Evolutionary conservation across 2,113 vertebrate genomes (phyloP), one percentile per base, ranked within the genome.

Genomic region (Telmatochromis bifrenatus): DNA sequence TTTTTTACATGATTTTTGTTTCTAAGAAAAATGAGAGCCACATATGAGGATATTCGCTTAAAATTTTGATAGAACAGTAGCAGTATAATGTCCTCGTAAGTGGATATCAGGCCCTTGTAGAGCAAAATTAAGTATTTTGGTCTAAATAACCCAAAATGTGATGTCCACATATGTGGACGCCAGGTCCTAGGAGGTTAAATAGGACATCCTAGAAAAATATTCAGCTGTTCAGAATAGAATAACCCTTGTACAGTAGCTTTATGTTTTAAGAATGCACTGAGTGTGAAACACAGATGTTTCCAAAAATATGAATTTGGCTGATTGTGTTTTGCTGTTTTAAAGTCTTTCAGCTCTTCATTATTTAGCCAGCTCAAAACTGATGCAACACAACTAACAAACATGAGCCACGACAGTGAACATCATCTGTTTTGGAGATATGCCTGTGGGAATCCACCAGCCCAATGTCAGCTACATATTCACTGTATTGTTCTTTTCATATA

Each of bases 401-500:
- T 19, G 4, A 75, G 14, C 42, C 23, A 47, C 15, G 15, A 49
- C 6, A 28, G 42, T 75, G 15, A 49, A 75, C 15, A 19, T 49
- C 0, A 19, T 45, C 0, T 75, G 21, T 47, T 75, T 31, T 75
- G 42, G 15, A 19, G 9, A 75, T 31, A 0, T 49, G 42, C 6
- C 70, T 19, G 26, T 19, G 23, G 42, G 14, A 75, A 28, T 49
- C 70, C 9, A 75, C 39, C 21, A 73, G 21, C 7, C 65, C 7
- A 26, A 45, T 4, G 37, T 2, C 0, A 2, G 21, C 39, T 73
- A 73, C 23, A 75, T 12, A 49, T 19, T 77, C 4, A 12, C 6
- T 77, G 0, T 17, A 47, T 49, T 75, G 7, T 49, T 31, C 15
- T 49, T 77, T 77, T 49, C 23, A 75, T 17, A 47, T 19, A 45